Percentiles rank a stretch among this genome's conserved stretches.
Evolutionary conservation across 1,140 invertebrate genomes (phyloP).

Genomic region (Hirudo medicinalis): DNA sequence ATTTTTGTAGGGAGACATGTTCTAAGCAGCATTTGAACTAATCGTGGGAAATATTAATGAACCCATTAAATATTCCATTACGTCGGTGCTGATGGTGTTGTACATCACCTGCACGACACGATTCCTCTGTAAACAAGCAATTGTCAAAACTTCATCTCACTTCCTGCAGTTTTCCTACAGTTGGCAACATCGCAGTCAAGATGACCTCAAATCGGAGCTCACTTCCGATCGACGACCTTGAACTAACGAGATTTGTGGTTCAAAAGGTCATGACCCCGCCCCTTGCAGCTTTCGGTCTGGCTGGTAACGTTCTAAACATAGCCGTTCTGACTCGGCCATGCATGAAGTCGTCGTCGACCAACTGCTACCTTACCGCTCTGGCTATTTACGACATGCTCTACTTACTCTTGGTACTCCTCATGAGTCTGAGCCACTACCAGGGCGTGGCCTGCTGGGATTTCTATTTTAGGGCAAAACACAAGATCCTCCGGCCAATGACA

Average conservation of each 20-base stretch:
- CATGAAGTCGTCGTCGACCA: conserved; percentile 57
- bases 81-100: too few species aligned
- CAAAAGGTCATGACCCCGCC: conserved; percentile 29
- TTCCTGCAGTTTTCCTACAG: too few species aligned
- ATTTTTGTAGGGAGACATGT: too few species aligned
- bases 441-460: not conserved
- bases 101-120: too few species aligned
- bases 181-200: not conserved
- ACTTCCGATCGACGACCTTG: not conserved
- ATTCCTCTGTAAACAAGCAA: too few species aligned
- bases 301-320: conserved; percentile 32
- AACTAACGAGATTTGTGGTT: conserved; percentile 24
- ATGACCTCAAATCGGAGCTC: not conserved
- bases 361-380: conserved; percentile 57
- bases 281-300: conserved; percentile 27
- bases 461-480: conserved; percentile 20
- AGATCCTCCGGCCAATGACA: conserved; percentile 49
- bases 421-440: conserved; percentile 51
- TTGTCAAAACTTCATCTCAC: too few species aligned
- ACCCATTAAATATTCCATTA: too few species aligned
- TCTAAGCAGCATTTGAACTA: too few species aligned
- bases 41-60: too few species aligned
- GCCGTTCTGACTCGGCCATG: conserved; percentile 54
- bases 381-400: conserved; percentile 59
- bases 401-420: conserved; percentile 51